Base-by-base conservation (phyloP, 2,888 invertebrate species). In the Pristionchus japonicus region DNA sequence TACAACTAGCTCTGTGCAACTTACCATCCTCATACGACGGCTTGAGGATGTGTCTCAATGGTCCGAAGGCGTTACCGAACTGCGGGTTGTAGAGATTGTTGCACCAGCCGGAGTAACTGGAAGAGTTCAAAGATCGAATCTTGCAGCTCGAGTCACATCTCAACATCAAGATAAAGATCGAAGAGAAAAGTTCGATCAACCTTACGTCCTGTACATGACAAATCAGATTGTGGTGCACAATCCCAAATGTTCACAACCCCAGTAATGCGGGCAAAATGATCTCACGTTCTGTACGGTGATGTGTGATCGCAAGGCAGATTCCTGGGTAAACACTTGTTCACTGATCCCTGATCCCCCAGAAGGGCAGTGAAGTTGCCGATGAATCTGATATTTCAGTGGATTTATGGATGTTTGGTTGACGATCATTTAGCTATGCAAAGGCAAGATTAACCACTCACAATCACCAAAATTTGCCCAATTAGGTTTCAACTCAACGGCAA, bases 281-380 rank as follows among this genome's bases (percentile, higher is more conserved):
- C 83, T 64, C 70, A 86, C 86, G 87, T 87, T 61, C 90, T 83
- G 64, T 89, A 91, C 17, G 91, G 90, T 87, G 88, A 88, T 0
- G 93, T 93, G 86, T 93, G 92, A 88, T 94, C 94, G 87, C 94
- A 94, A 31, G 94, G 94, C 27, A 92, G 90, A 17, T 74, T 77
- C 52, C 90, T 89, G 1, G 91, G 92, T 27, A 90, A 88, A 61
- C 92, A 92, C 34, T 74, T 43, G 23, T 88, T 80, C 77, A 87
- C 77, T 15, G 87, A 77, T 1, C 80, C 77, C 13, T 64, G 31
- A 0, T 77, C 43, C 0, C 87, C 87, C 13, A 87, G 80, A 0
- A 87, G 80, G 3, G 87, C 87, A 9, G 87, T 87, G 80, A 87
- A 87, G 43, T 87, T 87, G 40, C 87, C 87, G 52, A 87, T 61